Conservation (phyloP, 2,113 vertebrate species). For the Gopherus flavomarginatus region DNA sequence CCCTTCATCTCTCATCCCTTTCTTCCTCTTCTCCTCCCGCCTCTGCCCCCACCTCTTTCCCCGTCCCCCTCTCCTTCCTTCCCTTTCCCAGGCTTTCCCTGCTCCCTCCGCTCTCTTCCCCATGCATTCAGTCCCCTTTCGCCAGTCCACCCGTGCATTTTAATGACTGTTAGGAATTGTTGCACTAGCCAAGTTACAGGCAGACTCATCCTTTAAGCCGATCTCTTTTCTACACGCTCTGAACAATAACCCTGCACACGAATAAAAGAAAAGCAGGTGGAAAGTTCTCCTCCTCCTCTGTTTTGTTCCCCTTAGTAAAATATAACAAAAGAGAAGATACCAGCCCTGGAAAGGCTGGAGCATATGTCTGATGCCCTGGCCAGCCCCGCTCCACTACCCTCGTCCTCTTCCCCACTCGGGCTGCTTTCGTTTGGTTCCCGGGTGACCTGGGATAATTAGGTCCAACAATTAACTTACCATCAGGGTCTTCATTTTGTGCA, state of each 20-base stretch:
- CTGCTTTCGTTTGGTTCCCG: conserved; percentile 21
- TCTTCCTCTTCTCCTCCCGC: not conserved
- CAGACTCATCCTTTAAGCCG: conserved; percentile 15
- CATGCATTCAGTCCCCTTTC: not conserved
- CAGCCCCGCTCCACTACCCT: not conserved
- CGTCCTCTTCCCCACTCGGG: not conserved
- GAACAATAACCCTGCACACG: not conserved
- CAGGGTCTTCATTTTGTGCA: conserved; percentile 92
- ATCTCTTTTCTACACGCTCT: not conserved
- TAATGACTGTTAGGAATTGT: not conserved
- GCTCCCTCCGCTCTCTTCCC: not conserved
- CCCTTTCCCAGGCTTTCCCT: not conserved
- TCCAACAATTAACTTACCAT: conserved; percentile 84
- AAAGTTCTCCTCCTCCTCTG: conserved; percentile 73
- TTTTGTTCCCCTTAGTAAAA: not conserved
- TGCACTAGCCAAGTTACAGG: not conserved
- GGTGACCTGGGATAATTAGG: conserved; percentile 45
- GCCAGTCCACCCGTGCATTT: not conserved
- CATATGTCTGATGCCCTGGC: conserved; percentile 7
- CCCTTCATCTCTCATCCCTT: too few species aligned
- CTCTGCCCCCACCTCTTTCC: not conserved
- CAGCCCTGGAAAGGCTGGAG: not conserved
- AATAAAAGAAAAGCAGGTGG: conserved; percentile 62
- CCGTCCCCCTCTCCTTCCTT: not conserved
- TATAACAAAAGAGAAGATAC: not conserved